Evolutionary conservation across 2,113 vertebrate species (phyloP).

Genomic region (Sterrhoptilus dennistouni): DNA sequence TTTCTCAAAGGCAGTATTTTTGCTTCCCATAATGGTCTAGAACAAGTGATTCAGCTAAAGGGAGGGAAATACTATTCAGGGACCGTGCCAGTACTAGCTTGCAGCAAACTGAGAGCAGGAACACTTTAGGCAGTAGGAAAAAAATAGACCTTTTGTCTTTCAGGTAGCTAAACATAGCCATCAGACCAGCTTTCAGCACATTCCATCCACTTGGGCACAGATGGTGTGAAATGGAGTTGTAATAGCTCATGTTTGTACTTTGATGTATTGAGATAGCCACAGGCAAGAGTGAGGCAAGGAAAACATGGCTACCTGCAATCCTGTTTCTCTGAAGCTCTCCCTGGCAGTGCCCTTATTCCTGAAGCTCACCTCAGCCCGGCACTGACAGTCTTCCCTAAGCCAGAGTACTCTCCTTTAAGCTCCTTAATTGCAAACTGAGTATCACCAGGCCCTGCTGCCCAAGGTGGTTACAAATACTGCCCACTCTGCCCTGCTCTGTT

Average conservation of each 20-base stretch:
- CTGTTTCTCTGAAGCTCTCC: not conserved
- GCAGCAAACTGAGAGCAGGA: not conserved
- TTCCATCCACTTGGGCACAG: not conserved
- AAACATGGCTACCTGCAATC: not conserved
- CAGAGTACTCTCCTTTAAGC: not conserved
- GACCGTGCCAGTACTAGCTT: not conserved
- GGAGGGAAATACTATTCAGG: not conserved
- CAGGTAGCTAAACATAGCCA: not conserved
- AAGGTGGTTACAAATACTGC: not conserved
- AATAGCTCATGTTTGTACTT: not conserved
- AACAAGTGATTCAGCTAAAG: not conserved
- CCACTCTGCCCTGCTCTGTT: too few relatives aligned
- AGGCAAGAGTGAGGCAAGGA: not conserved
- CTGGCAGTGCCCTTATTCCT: not conserved
- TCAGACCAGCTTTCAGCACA: not conserved
- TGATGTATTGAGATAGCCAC: not conserved
- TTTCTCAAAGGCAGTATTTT: not conserved
- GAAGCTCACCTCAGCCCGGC: not conserved
- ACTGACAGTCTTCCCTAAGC: not conserved
- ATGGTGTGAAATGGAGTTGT: not conserved
- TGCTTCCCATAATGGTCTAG: not conserved
- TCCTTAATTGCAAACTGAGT: not conserved
- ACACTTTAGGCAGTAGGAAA: not conserved
- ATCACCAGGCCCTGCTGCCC: not conserved
- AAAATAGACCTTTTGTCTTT: rapidly evolving